These are phyloP conservation scores for Himalopsyche phryganea DNA, from an alignment of 1,140 invertebrate genomes.

Conservation along the genomic window DNA sequence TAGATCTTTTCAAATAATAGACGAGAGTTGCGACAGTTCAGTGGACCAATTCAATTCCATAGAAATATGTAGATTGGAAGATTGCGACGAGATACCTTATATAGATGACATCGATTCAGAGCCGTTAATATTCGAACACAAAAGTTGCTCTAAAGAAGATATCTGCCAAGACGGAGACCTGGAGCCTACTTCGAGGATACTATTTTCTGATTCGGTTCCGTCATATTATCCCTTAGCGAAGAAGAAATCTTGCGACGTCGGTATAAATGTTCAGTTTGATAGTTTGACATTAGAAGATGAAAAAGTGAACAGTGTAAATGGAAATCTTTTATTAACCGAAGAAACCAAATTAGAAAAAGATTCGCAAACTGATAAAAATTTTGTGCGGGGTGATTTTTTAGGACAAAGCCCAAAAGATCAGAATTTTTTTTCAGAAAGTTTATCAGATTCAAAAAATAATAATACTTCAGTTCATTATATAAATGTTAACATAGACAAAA, in stretches of 20 bases:
- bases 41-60: conserved; percentile 1
- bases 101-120: conserved; percentile 50
- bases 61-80: conserved; percentile 14
- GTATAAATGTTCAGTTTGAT: conserved; percentile 10
- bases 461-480: conserved; percentile 7
- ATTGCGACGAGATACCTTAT: conserved; percentile 42
- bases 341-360: background rate
- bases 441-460: conserved; percentile 11
- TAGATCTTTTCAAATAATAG: conserved; percentile 3
- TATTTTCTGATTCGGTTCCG: conserved; percentile 15
- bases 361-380: background rate
- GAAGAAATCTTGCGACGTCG: conserved; percentile 23
- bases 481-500: conserved; percentile 1
- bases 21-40: background rate
- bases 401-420: conserved; percentile 18
- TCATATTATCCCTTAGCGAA: background rate
- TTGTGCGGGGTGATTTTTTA: conserved; percentile 17
- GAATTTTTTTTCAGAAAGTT: conserved; percentile 25
- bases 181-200: conserved; percentile 10
- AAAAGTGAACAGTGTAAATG: too few species aligned
- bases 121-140: conserved; percentile 47
- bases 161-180: conserved; percentile 17
- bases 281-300: background rate
- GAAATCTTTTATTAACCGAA: too few species aligned
- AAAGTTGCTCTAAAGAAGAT: conserved; percentile 29